These are phyloP conservation scores for Agrochola litura DNA, from an alignment of 2,888 invertebrate species.

Conservation along the genomic window DNA sequence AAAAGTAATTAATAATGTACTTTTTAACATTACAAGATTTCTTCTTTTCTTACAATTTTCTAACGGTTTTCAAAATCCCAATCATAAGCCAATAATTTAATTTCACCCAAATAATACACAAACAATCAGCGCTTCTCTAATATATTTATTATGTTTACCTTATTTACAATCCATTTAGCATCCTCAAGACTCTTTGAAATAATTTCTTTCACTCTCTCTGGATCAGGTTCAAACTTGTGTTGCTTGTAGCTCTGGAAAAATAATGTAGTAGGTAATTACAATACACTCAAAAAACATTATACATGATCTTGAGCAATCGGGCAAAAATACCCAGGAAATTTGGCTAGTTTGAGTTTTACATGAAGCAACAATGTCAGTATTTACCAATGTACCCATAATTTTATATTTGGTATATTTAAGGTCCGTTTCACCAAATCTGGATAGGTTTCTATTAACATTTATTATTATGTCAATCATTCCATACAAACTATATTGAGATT, in stretches of 20 bases:
- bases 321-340: neutral
- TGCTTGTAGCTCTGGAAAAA: conserved; percentile 93
- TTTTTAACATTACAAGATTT: no score
- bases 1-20: neutral
- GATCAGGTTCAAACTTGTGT: conserved; percentile 93
- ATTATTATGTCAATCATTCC: neutral
- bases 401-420: no score
- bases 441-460: neutral
- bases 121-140: neutral
- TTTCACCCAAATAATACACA: neutral
- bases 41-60: neutral
- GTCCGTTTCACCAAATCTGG: neutral
- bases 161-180: conserved; percentile 94
- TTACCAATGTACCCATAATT: neutral
- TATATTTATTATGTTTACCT: conserved; percentile 88
- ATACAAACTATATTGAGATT: neutral
- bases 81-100: neutral
- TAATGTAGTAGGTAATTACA: neutral
- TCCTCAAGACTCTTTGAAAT: conserved; percentile 93
- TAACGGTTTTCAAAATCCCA: neutral
- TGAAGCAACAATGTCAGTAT: neutral
- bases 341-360: neutral
- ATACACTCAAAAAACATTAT: neutral
- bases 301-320: neutral
- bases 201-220: conserved; percentile 93